Evolutionary conservation across 2,113 vertebrate species (phyloP).

Genomic region (Picathartes gymnocephalus): DNA sequence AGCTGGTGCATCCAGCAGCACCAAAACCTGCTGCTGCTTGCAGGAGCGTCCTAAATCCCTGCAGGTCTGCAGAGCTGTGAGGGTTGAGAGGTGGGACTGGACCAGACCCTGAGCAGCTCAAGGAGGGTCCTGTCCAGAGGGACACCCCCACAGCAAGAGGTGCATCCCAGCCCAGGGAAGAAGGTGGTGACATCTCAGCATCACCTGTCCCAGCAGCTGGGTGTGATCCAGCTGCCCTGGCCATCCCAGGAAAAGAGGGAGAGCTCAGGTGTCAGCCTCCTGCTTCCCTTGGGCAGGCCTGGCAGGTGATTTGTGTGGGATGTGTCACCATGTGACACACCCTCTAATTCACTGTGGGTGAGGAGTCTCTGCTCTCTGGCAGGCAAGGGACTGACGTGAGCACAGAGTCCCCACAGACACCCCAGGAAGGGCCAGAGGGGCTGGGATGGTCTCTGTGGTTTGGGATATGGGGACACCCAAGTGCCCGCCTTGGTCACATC

Average conservation of each 20-base stretch:
- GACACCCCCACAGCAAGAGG: fast-evolving
- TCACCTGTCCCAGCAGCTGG: background rate
- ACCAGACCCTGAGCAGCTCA: background rate
- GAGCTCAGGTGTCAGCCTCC: background rate
- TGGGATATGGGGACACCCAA: fast-evolving
- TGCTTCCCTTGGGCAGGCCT: background rate
- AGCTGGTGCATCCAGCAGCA: background rate
- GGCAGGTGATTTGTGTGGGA: fast-evolving
- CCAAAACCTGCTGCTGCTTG: background rate
- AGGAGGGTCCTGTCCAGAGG: background rate
- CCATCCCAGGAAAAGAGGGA: background rate
- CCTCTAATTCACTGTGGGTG: background rate
- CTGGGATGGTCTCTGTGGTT: background rate
- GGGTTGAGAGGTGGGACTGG: fast-evolving
- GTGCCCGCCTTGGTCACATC: background rate
- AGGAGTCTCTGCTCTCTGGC: background rate
- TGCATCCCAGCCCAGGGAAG: background rate
- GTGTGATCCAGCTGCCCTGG: background rate
- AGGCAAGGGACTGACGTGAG: background rate
- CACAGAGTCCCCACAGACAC: background rate
- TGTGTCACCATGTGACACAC: background rate
- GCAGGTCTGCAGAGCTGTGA: background rate
- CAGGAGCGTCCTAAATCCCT: background rate
- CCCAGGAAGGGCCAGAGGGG: background rate
- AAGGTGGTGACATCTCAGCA: background rate